Base-by-base conservation (phyloP, 2,113 vertebrate species). In the Perca schrenkii region DNA sequence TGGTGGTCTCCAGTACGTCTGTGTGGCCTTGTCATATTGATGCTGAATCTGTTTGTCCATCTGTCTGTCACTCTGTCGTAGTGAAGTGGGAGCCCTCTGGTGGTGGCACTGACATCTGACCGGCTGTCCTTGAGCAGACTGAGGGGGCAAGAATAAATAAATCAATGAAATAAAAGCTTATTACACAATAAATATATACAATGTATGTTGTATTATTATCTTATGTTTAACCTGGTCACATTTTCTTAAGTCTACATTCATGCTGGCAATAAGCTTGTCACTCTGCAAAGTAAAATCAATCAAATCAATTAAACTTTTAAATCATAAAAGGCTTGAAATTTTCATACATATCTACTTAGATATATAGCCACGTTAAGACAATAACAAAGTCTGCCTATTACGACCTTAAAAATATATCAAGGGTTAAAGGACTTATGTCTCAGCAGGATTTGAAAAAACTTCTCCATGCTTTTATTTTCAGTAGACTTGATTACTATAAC, bases 11-110 rank as follows among this genome's bases (percentile, higher is more conserved):
- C 90, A 92, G 69, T 91, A 84, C 0, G 94, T 95, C 89, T 95
- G 94, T 21, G 94, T 95, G 79, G 93, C 90, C 78, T 95, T 95
- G 89, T 95, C 93, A 34, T 93, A 84, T 10, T 84, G 90, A 74
- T 82, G 89, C 21, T 85, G 91, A 40, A 57, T 80, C 72, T 86
- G 80, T 84, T 65, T 93, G 83, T 93, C 92, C 28, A 36, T 61
- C 76, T 86, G 91, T 71, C 87, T 87, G 70, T 93, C 91, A 1
- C 66, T 60, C 64, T 72, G 89, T 53, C 79, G 85, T 22, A 88
- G 49, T 46, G 82, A 87, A 21, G 91, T 87, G 16, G 90, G 82
- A 25, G 88, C 87, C 90, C 88, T 90, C 93, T 94, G 93, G 60
- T 93, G 91, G 70, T 92, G 92, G 83, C 92, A 94, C 57, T 90